A percentile compares a stretch with the other conserved stretches of the same genome.
These are phyloP conservation scores for Cheracebus regulus DNA, from an alignment of 2,797 vertebrate species.

Conservation along the genomic window DNA sequence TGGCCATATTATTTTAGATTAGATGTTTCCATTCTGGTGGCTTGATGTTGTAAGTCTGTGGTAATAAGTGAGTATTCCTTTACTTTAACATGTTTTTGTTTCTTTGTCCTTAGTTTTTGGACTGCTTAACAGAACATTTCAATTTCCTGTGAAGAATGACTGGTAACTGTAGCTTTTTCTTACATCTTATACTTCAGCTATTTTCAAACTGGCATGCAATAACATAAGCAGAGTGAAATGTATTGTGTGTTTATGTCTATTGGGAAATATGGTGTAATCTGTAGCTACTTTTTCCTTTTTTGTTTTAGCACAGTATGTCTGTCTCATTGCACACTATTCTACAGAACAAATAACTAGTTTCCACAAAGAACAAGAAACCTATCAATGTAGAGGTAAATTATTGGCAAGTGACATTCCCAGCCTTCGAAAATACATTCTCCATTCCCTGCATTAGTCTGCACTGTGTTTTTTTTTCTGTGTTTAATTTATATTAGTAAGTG, in stretches of 20 bases:
- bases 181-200: slow-evolving; percentile 30
- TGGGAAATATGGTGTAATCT: slow-evolving; percentile 50
- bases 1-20: slow-evolving; percentile 37
- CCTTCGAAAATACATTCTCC: not conserved
- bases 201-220: slow-evolving; percentile 42
- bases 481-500: slow-evolving; percentile 46
- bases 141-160: slow-evolving; percentile 48
- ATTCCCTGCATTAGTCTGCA: not conserved
- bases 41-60: slow-evolving; percentile 57
- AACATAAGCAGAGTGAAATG: slow-evolving; percentile 37
- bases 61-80: slow-evolving; percentile 48
- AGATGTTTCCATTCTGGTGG: not conserved
- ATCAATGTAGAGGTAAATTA: not conserved
- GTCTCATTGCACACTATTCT: not conserved
- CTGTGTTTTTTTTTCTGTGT: not conserved
- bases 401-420: not conserved
- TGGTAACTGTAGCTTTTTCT: slow-evolving; percentile 34
- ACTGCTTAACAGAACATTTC: slow-evolving; percentile 45
- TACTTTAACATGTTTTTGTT: slow-evolving; percentile 47
- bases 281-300: slow-evolving; percentile 30
- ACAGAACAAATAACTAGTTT: slow-evolving; percentile 13
- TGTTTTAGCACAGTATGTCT: not conserved
- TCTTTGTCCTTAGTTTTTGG: slow-evolving; percentile 45
- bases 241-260: not conserved
- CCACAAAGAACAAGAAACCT: not conserved